Base-by-base conservation (phyloP, 2,113 vertebrate species). In the Pipra filicauda region DNA sequence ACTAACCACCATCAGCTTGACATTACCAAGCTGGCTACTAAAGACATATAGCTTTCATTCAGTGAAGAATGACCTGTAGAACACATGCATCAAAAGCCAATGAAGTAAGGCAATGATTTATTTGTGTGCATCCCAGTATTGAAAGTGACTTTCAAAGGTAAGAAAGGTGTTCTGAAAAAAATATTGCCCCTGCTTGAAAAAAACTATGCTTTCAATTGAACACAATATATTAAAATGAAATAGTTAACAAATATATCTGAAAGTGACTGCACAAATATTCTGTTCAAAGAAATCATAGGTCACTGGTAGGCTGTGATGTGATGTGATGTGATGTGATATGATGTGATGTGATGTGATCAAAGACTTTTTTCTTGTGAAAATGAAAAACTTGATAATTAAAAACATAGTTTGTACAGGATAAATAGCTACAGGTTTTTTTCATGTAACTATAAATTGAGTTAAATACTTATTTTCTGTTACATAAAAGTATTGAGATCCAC, bases 41-140 rank as follows among this genome's bases (percentile, higher is more conserved):
- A 96, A 89, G 89, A 95, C 85, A 95, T 67, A 92, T 72, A 74
- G 58, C 62, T 76, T 89, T 94, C n/a, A 85, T 83, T 84, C 39
- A 5, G 1, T 86, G 65, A 95, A 93, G 77, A 95, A 93, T 84
- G 89, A 57, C 54, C 69, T 95, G 88, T 77, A 94, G 67, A 87
- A 92, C 94, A 93, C 7, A 64, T 93, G 41, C 92, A 92, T 88
- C 90, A 85, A 77, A 90, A 97, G 59, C 64, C 82, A 91, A 37
- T 95, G 78, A 76, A 87, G 52, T 66, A 75, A 92, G 79, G 41
- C 75, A 92, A 95, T 85, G 91, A 92, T 96, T 96, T 96, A 88
- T 95, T 95, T 96, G 89, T 85, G 35, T 84, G 71, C 39, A 95
- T 88, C 30, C 37, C 61, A 61, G 27, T 57, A 89, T 76, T 22